Evolutionary conservation across 2,113 vertebrate species (phyloP).

Genomic region (Trematomus loennbergii): DNA sequence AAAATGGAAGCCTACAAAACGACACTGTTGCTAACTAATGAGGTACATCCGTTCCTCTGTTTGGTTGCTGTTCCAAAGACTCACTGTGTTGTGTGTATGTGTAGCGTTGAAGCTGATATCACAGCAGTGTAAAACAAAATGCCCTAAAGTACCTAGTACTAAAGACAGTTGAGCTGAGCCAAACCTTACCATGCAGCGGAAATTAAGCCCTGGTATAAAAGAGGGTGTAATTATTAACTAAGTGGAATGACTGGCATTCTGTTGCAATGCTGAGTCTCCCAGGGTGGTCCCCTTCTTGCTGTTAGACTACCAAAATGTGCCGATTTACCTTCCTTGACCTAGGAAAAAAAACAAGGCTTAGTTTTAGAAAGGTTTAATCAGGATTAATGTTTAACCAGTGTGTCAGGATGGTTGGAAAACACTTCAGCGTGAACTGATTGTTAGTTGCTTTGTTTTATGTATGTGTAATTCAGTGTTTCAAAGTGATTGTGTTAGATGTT

Average conservation of each 20-base stretch:
- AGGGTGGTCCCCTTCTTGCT: conserved; percentile 13
- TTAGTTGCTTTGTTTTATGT: not conserved
- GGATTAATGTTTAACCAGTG: conserved; percentile 26
- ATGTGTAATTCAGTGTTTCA: not conserved
- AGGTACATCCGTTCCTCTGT: not conserved
- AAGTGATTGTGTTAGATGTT: not conserved
- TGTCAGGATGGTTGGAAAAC: conserved; percentile 20
- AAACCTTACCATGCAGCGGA: not conserved
- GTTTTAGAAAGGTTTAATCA: not conserved
- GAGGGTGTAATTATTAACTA: conserved; percentile 25
- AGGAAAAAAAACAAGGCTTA: not conserved
- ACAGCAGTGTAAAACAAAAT: not conserved
- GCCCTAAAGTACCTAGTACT: not conserved
- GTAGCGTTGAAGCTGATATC: not conserved
- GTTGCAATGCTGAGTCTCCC: conserved; percentile 14
- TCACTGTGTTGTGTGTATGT: not conserved
- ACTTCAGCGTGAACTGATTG: not conserved
- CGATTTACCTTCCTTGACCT: not conserved
- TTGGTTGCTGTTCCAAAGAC: not conserved
- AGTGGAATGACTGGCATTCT: conserved; percentile 25
- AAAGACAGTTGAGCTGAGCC: not conserved
- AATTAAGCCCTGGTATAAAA: not conserved
- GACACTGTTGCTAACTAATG: not conserved
- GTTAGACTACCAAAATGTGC: not conserved
- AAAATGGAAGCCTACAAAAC: not conserved